A percentile compares a stretch with the other conserved stretches of the same genome.
phyloP scores from a whole-genome alignment of 2,113 vertebrate species.

The Entomyzon cyanotis region DNA sequence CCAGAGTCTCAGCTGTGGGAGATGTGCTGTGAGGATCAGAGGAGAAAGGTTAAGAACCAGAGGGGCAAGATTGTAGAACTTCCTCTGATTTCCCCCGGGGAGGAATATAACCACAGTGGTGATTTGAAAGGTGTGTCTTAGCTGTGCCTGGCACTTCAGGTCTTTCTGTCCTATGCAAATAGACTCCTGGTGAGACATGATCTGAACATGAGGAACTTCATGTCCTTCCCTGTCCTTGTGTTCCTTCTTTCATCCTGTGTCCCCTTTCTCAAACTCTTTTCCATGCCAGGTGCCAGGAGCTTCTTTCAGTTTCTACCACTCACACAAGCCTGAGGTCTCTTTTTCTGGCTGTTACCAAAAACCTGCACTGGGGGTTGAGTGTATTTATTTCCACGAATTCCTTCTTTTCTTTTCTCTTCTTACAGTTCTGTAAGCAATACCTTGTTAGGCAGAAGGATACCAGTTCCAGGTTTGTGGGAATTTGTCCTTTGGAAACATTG shows the following conservation, averaged over 20 bases:
- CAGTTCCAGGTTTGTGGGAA: neutral
- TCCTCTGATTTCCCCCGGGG: neutral
- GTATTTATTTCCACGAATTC: neutral
- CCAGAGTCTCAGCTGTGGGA: neutral
- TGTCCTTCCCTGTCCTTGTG: neutral
- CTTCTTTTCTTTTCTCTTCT: neutral
- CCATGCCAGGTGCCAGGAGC: neutral
- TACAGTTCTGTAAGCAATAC: neutral
- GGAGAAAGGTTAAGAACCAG: neutral
- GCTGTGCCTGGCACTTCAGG: neutral
- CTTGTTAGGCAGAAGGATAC: neutral
- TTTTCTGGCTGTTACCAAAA: neutral
- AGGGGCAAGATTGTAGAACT: neutral
- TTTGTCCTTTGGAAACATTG: neutral
- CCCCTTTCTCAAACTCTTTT: neutral
- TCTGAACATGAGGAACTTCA: neutral
- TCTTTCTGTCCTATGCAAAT: neutral
- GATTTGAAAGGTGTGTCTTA: neutral
- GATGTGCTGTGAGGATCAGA: neutral
- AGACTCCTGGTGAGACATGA: neutral
- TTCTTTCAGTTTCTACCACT: neutral
- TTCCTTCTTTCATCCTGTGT: neutral
- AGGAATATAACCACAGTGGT: neutral
- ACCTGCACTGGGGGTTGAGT: neutral
- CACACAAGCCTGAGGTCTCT: neutral